Evolutionary conservation across 2,888 invertebrate species (phyloP), one percentile per base, ranked within the genome.

Genomic region (Tethea ocularis): DNA sequence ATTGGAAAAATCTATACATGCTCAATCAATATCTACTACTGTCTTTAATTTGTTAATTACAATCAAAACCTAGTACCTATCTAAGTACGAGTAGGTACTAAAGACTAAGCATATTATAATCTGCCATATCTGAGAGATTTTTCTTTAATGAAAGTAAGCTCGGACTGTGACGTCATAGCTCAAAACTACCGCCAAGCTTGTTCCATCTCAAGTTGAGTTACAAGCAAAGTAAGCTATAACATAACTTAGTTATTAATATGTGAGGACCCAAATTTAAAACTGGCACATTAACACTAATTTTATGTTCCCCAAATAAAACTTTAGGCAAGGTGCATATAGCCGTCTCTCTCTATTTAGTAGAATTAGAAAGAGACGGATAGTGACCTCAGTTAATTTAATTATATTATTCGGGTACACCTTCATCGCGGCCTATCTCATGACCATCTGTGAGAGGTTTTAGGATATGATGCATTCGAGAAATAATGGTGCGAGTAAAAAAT

Each of bases 371-470:
- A 68, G 81, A 79, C 82, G 84, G 85, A 78, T 84, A 85, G 68
- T 72, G 71, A 71, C 68, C 67, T 78, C 71, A 71, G 82, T 83
- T 89, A 87, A 89, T 89, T 88, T 88, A 89, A 89, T 90, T 88
- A 89, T 77, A 80, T 78, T 78, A 82, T 76, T 77, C 62, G 69
- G 74, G 67, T 74, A 20, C 75, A 76, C 77, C 77, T 77, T 78
- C 80, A 71, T 74, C 71, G 72, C 60, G 62, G 67, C 72, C 68
- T 78, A 79, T 80, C 78, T 77, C 68, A 75, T 77, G 74, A 77
- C 72, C 79, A 83, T 83, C 80, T 83, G 80, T 80, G 69, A 66
- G 70, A 71, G 65, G 67, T 72, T 66, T 60, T 64, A 71, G 64
- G 67, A 72, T 66, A 72, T 56, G 61, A 57, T 22, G 60, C 63